Percentiles rank a stretch among this genome's conserved stretches.
These are phyloP conservation scores for Solen grandis DNA, from an alignment of 1,140 invertebrate species.

Conservation along the genomic window DNA sequence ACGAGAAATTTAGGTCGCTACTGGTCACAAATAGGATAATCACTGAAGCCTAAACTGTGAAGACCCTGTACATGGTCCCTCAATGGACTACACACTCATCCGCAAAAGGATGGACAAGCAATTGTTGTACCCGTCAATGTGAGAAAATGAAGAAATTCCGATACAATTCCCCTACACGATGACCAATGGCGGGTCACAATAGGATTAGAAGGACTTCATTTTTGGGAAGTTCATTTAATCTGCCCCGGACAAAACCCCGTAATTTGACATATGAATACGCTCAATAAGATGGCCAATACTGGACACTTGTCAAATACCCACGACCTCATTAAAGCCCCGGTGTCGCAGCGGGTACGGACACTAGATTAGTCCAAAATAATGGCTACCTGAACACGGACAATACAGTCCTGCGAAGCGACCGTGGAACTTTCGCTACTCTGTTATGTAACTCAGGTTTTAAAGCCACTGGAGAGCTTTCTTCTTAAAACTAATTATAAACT, in stretches of 20 bases:
- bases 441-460: constrained; percentile 54
- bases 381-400: constrained; percentile 47
- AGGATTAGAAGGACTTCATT: constrained; percentile 56
- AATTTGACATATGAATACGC: constrained; percentile 58
- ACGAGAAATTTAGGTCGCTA: no score
- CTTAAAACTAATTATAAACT: constrained; percentile 59
- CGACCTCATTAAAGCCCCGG: constrained; percentile 55
- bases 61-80: constrained; percentile 26
- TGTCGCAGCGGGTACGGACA: constrained; percentile 43
- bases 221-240: constrained; percentile 60
- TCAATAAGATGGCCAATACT: constrained; percentile 45
- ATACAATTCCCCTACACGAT: constrained; percentile 45
- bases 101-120: constrained; percentile 31
- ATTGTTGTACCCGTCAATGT: constrained; percentile 50
- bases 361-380: constrained; percentile 57
- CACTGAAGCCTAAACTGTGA: constrained; percentile 41
- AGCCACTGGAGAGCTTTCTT: constrained; percentile 44
- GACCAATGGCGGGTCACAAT: constrained; percentile 39
- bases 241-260: constrained; percentile 54
- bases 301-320: constrained; percentile 48
- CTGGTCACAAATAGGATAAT: constrained; percentile 39
- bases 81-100: constrained; percentile 19
- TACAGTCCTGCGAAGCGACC: constrained; percentile 15
- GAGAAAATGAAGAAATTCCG: constrained; percentile 55
- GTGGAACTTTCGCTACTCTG: constrained; percentile 27